A percentile compares a stretch with the other conserved stretches of the same genome.
These are phyloP conservation scores for Chromoteleia sp. DNA, from an alignment of 2,888 invertebrate species.

Conservation along the genomic window DNA sequence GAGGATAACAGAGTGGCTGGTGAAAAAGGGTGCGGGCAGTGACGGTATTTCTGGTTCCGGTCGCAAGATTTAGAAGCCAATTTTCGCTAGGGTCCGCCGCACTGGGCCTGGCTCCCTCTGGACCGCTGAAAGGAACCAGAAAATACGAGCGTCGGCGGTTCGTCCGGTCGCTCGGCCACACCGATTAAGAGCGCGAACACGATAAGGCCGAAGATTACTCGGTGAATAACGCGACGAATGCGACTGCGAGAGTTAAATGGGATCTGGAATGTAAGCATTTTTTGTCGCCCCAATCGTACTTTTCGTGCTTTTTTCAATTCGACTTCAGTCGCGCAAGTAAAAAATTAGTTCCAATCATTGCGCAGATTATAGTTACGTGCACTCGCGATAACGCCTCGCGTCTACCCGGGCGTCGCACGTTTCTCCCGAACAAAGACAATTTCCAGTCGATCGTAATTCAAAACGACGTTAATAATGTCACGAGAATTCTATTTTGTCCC, in stretches of 20 bases:
- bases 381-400: constrained; percentile 45
- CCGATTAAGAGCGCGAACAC: constrained; percentile 70
- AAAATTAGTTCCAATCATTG: constrained; percentile 56
- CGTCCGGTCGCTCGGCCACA: constrained; percentile 65
- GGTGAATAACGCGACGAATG: constrained; percentile 70
- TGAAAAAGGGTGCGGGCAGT: constrained; percentile 65
- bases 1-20: constrained; percentile 47
- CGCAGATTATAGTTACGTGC: constrained; percentile 22
- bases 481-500: constrained; percentile 30
- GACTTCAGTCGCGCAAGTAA: constrained; percentile 24
- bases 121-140: constrained; percentile 64
- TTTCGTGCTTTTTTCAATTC: constrained; percentile 30
- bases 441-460: constrained; percentile 40
- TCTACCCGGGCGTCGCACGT: constrained; percentile 11
- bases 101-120: constrained; percentile 71
- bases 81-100: constrained; percentile 82
- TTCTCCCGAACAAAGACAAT: constrained; percentile 30
- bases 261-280: constrained; percentile 63
- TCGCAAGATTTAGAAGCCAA: constrained; percentile 83
- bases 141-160: constrained; percentile 67
- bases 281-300: constrained; percentile 26
- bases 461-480: constrained; percentile 27
- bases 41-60: constrained; percentile 77
- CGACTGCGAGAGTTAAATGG: constrained; percentile 63
- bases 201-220: constrained; percentile 70